phyloP scores from a whole-genome alignment of 2,888 invertebrate species.

The Clistopyga incitator region DNA sequence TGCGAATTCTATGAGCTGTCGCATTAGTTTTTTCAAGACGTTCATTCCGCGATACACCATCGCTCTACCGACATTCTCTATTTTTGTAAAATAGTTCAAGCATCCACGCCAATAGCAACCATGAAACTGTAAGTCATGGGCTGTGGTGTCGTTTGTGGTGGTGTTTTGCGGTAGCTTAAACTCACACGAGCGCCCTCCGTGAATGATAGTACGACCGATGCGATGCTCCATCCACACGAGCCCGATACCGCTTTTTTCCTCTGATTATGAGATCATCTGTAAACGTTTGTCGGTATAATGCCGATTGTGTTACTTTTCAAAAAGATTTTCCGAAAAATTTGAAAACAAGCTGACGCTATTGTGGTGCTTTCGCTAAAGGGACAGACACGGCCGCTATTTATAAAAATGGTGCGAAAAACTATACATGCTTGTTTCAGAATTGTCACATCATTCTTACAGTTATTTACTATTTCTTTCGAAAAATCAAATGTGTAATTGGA shows the following conservation, averaged over 20 bases:
- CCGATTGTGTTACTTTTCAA: conserved; percentile 44
- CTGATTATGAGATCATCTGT: too few relatives aligned
- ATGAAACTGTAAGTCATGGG: too few relatives aligned
- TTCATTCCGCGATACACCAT: conserved; percentile 7
- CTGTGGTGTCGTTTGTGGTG: too few relatives aligned
- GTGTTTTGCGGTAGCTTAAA: too few relatives aligned
- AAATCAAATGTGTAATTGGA: too few relatives aligned
- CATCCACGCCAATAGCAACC: conserved; percentile 60
- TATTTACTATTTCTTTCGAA: conserved; percentile 70
- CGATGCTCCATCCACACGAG: conserved; percentile 17
- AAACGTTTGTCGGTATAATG: conserved; percentile 49
- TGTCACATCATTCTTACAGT: conserved; percentile 68
- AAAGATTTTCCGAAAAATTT: conserved; percentile 49
- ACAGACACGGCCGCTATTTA: conserved; percentile 62
- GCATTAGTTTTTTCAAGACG: conserved; percentile 25
- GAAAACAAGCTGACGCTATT: conserved; percentile 56
- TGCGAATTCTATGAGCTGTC: neutral
- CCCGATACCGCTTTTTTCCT: conserved; percentile 34
- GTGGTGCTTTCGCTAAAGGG: conserved; percentile 69
- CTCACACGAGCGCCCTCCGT: conserved; percentile 40
- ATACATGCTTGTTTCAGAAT: conserved; percentile 74
- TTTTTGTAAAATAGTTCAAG: conserved; percentile 4
- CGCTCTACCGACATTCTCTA: neutral
- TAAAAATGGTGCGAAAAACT: conserved; percentile 52
- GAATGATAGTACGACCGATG: conserved; percentile 31